phyloP scores from a whole-genome alignment of 2,797 vertebrate genomes.

The Anas capensis region DNA sequence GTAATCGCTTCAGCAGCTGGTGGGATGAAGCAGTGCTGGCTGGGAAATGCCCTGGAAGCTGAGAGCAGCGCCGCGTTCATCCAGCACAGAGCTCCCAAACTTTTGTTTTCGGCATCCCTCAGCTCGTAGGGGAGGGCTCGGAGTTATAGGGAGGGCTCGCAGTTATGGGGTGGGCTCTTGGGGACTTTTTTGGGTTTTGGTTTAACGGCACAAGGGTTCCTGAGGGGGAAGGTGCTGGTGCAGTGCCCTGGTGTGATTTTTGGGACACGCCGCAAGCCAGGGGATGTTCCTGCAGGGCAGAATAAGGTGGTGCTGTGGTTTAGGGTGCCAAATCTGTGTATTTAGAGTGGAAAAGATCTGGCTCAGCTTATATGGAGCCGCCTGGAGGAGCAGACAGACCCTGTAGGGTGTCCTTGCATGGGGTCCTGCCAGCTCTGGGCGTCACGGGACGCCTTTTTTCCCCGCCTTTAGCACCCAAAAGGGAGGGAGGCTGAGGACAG shows the following conservation, averaged over 20 bases:
- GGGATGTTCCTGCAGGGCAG: rapidly evolving
- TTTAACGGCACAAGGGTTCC: not conserved
- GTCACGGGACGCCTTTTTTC: rapidly evolving
- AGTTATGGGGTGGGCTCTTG: not conserved
- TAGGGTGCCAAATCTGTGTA: not conserved
- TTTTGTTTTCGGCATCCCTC: not conserved
- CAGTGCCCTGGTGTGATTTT: not conserved
- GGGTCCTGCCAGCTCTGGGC: rapidly evolving
- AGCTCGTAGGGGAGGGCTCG: rapidly evolving
- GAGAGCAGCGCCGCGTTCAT: not conserved
- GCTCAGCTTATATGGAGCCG: not conserved
- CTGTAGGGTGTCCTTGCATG: not conserved
- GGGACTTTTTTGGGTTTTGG: not conserved
- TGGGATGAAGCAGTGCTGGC: constrained; percentile 45
- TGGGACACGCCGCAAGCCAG: not conserved
- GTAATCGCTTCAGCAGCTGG: constrained; percentile 33
- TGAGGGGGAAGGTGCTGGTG: not conserved
- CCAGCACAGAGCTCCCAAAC: not conserved
- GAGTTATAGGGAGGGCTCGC: not conserved
- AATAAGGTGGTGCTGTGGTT: rapidly evolving
- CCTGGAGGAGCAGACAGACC: not conserved
- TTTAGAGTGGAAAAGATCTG: not conserved
- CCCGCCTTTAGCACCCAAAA: not conserved
- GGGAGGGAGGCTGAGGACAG: too few species aligned
- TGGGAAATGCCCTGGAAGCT: constrained; percentile 23